Conservation (phyloP, 1,140 invertebrate genomes). For the Papilio glaucus region DNA sequence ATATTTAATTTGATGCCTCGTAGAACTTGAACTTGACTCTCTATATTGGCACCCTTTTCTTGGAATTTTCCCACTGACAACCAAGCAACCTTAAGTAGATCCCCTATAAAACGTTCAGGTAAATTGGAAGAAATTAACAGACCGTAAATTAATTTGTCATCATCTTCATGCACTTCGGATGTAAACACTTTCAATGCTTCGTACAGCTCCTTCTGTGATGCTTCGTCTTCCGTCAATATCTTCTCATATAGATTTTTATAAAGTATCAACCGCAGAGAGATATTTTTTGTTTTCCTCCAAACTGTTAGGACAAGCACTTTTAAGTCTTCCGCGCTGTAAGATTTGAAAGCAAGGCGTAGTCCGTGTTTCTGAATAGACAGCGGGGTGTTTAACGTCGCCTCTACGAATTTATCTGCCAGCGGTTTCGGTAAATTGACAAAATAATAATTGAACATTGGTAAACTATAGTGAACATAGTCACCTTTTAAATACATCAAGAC, state of each 20-base stretch:
- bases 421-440: conserved; percentile 53
- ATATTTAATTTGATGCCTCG: conserved; percentile 41
- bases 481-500: conserved; percentile 60
- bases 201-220: conserved; percentile 45
- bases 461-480: conserved; percentile 61
- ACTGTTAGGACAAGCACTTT: conserved; percentile 49
- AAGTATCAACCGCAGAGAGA: conserved; percentile 57
- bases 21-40: conserved; percentile 46
- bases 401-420: conserved; percentile 53
- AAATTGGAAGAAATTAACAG: conserved; percentile 40
- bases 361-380: conserved; percentile 68
- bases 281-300: conserved; percentile 65
- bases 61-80: conserved; percentile 49
- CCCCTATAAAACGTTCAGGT: conserved; percentile 44
- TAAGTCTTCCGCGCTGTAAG: conserved; percentile 52
- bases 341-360: conserved; percentile 61
- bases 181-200: conserved; percentile 56
- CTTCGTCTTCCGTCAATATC: conserved; percentile 40
- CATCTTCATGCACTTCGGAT: conserved; percentile 51
- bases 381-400: conserved; percentile 54
- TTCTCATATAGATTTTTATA: conserved; percentile 56
- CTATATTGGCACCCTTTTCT: conserved; percentile 44
- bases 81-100: conserved; percentile 53
- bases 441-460: conserved; percentile 62
- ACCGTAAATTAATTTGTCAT: conserved; percentile 56